A percentile compares a stretch with the other conserved stretches of the same genome.
These are phyloP conservation scores for Philopotamus ludificatus DNA, from an alignment of 1,140 invertebrate genomes.

Conservation along the genomic window DNA sequence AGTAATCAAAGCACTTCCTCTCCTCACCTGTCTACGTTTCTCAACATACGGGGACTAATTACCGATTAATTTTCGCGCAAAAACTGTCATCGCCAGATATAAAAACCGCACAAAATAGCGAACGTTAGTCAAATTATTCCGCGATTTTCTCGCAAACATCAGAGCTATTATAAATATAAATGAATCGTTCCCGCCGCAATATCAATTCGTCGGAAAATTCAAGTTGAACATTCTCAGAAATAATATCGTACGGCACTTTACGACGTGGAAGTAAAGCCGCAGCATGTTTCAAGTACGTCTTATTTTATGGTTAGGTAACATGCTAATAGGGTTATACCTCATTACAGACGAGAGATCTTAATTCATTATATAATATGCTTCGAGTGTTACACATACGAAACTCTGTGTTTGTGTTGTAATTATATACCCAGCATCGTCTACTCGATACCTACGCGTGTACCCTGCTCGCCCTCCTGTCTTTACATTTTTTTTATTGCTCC, in stretches of 20 bases:
- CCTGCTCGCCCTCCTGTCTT: neutral
- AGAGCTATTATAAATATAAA: no score
- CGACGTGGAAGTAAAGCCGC: neutral
- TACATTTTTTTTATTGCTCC: no score
- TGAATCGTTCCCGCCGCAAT: no score
- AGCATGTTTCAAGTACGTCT: neutral
- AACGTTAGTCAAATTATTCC: no score
- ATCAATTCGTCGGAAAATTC: no score
- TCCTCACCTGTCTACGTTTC: neutral
- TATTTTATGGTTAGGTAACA: neutral
- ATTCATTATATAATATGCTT: neutral
- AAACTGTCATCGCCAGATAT: no score
- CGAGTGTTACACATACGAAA: neutral
- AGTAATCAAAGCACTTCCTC: constrained; percentile 3
- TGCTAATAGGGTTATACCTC: neutral
- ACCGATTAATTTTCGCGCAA: no score
- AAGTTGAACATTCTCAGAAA: neutral
- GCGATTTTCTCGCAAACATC: no score
- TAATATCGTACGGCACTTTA: neutral
- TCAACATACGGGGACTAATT: neutral
- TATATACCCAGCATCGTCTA: no score
- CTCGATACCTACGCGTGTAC: no score
- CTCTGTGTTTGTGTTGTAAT: no score
- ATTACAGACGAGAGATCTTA: neutral
- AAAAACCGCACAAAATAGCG: no score